phyloP scores from a whole-genome alignment of 2,888 invertebrate species.

The Sericinus montela region DNA sequence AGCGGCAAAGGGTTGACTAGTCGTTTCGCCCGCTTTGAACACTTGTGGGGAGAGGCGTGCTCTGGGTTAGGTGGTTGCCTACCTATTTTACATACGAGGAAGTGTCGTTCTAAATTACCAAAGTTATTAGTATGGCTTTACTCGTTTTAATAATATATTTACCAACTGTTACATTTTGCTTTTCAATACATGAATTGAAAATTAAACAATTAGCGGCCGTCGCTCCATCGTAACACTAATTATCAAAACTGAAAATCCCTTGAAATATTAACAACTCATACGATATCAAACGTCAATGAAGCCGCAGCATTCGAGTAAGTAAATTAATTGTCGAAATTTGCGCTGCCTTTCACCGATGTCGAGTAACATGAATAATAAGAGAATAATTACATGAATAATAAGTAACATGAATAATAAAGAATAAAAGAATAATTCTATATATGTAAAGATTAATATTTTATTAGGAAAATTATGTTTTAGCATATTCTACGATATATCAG shows the following conservation, averaged over 20 bases:
- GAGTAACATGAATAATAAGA: constrained; percentile 68
- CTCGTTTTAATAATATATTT: constrained; percentile 26
- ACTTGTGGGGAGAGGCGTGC: constrained; percentile 64
- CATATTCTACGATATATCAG: constrained; percentile 40
- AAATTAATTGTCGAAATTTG: constrained; percentile 71
- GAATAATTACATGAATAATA: too few relatives aligned
- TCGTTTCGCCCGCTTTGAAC: constrained; percentile 75
- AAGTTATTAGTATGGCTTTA: constrained; percentile 38
- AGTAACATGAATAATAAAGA: too few relatives aligned
- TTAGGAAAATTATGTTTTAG: constrained; percentile 60
- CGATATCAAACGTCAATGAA: constrained; percentile 52
- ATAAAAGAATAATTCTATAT: too few relatives aligned
- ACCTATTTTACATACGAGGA: constrained; percentile 59
- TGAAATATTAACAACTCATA: constrained; percentile 37
- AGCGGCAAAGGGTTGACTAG: constrained; percentile 78
- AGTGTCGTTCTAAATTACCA: constrained; percentile 41
- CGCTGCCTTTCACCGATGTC: constrained; percentile 66
- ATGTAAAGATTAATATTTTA: too few relatives aligned
- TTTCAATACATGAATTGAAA: constrained; percentile 12
- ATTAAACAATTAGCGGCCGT: constrained; percentile 17
- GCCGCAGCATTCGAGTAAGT: constrained; percentile 61
- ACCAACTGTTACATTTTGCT: constrained; percentile 9
- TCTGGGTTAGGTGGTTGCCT: constrained; percentile 44
- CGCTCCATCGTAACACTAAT: constrained; percentile 35
- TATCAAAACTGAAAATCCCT: constrained; percentile 41